Percentiles rank a stretch among this genome's conserved stretches.
These are phyloP conservation scores for Liodrosophila aerea DNA, from an alignment of 2,888 invertebrate genomes.

Conservation along the genomic window DNA sequence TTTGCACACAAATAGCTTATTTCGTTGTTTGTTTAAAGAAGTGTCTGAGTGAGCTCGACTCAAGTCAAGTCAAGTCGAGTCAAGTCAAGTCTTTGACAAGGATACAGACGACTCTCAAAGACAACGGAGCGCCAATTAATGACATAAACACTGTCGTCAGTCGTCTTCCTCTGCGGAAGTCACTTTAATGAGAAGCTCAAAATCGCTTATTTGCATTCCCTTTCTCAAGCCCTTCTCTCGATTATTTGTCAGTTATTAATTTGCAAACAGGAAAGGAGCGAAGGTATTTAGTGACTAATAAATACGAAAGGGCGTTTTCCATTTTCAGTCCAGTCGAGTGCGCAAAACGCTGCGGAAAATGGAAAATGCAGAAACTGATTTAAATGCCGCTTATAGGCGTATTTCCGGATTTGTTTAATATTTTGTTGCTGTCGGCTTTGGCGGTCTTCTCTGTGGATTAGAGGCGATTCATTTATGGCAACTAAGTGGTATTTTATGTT, in stretches of 20 bases:
- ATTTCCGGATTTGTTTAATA: slow-evolving; percentile 41
- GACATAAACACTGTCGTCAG: slow-evolving; percentile 48
- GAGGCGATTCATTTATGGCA: no score
- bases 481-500: slow-evolving; percentile 22
- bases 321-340: slow-evolving; percentile 49
- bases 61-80: slow-evolving; percentile 35
- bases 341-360: slow-evolving; percentile 3
- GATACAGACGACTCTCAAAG: slow-evolving; percentile 26
- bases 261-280: slow-evolving; percentile 31
- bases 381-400: slow-evolving; percentile 53
- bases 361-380: slow-evolving; percentile 62
- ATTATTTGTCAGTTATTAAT: slow-evolving; percentile 57
- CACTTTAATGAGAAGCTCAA: slow-evolving; percentile 55
- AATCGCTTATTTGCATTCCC: slow-evolving; percentile 18
- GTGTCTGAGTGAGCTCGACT: slow-evolving; percentile 9
- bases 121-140: slow-evolving; percentile 61
- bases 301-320: slow-evolving; percentile 44
- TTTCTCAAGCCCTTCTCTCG: neutral
- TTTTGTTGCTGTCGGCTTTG: slow-evolving; percentile 24
- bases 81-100: slow-evolving; percentile 25
- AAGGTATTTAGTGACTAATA: slow-evolving; percentile 68
- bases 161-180: slow-evolving; percentile 54
- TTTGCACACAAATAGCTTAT: neutral
- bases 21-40: neutral
- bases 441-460: neutral